Evolutionary conservation across 2,888 invertebrate species (phyloP).

Genomic region (Caenorhabditis imperialis): DNA sequence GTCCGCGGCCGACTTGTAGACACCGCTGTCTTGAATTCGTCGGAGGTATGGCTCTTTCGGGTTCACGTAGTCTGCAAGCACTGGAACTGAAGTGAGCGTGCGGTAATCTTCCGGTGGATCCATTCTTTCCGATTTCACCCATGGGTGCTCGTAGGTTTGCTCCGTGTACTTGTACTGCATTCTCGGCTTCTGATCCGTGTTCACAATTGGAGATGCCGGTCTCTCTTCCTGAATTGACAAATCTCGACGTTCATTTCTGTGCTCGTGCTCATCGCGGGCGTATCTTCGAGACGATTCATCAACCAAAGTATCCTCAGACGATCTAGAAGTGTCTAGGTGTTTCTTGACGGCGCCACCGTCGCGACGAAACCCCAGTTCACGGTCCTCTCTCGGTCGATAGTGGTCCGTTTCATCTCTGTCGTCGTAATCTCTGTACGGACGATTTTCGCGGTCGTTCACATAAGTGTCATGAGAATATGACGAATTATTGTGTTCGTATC

Average conservation of each 20-base stretch:
- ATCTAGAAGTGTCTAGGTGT: not conserved
- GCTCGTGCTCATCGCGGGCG: not conserved
- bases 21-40: conserved; percentile 83
- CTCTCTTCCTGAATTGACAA: not conserved
- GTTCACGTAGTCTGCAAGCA: conserved; percentile 76
- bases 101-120: conserved; percentile 80
- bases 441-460: not conserved
- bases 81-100: conserved; percentile 78
- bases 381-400: not conserved
- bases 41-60: conserved; percentile 80
- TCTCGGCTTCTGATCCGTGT: conserved; percentile 8
- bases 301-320: too few relatives aligned
- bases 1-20: conserved; percentile 83
- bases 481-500: too few relatives aligned
- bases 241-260: too few relatives aligned
- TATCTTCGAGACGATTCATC: too few relatives aligned
- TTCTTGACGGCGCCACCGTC: not conserved
- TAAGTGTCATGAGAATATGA: not conserved
- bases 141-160: conserved; percentile 10
- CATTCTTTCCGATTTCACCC: conserved; percentile 37
- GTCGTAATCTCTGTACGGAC: not conserved
- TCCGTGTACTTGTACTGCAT: conserved; percentile 7
- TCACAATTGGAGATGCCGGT: not conserved
- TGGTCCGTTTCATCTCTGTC: conserved; percentile 2
- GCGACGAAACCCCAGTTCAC: not conserved